Evolutionary conservation across 2,797 vertebrate species (phyloP), one percentile per base, ranked within the genome.

Genomic region (Morus bassanus): DNA sequence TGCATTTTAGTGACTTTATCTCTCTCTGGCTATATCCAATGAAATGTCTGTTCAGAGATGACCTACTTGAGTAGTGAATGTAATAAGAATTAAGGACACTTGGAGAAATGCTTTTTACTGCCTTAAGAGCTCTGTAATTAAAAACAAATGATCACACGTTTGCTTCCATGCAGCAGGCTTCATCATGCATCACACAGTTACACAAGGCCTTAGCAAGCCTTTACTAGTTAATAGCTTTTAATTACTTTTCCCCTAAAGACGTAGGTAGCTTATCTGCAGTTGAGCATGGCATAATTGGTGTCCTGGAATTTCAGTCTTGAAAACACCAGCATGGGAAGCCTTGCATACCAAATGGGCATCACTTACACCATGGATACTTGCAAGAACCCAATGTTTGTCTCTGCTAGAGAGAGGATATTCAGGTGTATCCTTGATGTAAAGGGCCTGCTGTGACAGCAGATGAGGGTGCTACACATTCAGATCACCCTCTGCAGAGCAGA

Each of bases 1-100:
- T 98, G 97, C 98, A 98, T 98, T 96, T 98, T 43, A 88, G 78
- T 79, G 56, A 83, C 28, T 85, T 94, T 96, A 13, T 95, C 68
- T 86, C 72, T 96, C 94, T 97, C 92, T 97, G 89, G n/a, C 80
- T 94, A 73, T 64, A 73, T 80, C 41, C 39, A 90, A 60, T 30
- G 67, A 88, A 96, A 35, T 35, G 19, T 91, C 78, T 92, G 56
- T 51, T 97, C 95, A 97, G 95, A 57, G 76, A 27, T 79, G 90
- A 96, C 90, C 90, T 89, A 94, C 96, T 88, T 96, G 74, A 91
- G 69, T 53, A 79, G 51, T 67, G 51, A 97, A 93, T 48, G 70
- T 39, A 83, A 60, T 50, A 89, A 94, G 53, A 95, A 94, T 94
- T 95, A 80, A 90, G 59, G 69, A 91, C 14, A 8, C 22, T 50